Evolutionary conservation across 2,888 invertebrate genomes (phyloP), one percentile per base, ranked within the genome.

Genomic region (Strigamia maritima): DNA sequence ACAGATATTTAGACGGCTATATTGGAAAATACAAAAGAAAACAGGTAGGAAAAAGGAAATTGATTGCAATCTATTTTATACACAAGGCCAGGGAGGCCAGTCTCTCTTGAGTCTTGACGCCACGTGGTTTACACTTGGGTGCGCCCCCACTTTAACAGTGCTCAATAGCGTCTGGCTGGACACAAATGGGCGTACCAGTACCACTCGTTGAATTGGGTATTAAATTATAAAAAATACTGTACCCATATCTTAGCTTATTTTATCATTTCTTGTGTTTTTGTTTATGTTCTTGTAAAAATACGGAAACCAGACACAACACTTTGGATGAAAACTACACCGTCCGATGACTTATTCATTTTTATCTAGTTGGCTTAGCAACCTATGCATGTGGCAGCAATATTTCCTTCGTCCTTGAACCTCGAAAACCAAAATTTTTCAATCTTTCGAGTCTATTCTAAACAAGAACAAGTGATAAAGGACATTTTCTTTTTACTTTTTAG

Each of bases 1-100:
- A 91, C 85, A 88, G 88, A 84, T 87, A 86, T 82, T 86, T 87
- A 82, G 86, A 87, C 22, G 82, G 81, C 49, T 28, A 38, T 76
- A 84, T 83, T 80, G 8, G 22, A 22, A 84, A 84, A 79, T 83
- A 83, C 81, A 87, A 87, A 81, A 83, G 86, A 80, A 86, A 86
- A 82, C 83, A 83, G 84, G 83, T 84, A 80, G 79, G 82, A 16
- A 14, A 40, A 14, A 40, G 8, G 8, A 40, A 40, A 8, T 40
- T 40, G 40, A 14, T 10, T 10, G 40, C 8, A 40, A 8, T 40
- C 40, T 14, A 40, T 40, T 40, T 40, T n/a, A n/a, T n/a, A n/a
- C n/a, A n/a, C n/a, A n/a, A n/a, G n/a, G n/a, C n/a, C n/a, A n/a
- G 14, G 14, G 14, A 40, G 14, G 14, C 40, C 8, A 40, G 14